A percentile compares a stretch with the other conserved stretches of the same genome.
Conservation (phyloP, 2,113 vertebrate species). For the Gasterosteus nipponicus region DNA sequence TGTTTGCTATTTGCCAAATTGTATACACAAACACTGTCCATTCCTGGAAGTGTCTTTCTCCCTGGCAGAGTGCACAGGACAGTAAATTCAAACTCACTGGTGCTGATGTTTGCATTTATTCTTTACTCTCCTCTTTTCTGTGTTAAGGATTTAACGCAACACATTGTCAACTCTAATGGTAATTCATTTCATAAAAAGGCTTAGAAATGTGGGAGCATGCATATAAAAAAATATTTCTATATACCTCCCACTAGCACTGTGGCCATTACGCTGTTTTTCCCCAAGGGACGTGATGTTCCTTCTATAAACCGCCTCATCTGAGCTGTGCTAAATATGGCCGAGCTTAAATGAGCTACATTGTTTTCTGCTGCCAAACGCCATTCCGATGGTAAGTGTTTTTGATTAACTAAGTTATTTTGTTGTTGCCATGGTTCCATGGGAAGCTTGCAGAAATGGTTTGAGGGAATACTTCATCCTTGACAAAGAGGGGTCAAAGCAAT, state of each 20-base stretch:
- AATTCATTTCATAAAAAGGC: slow-evolving; percentile 43
- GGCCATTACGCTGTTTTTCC: slow-evolving; percentile 8
- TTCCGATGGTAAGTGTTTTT: slow-evolving; percentile 64
- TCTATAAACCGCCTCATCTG: slow-evolving; percentile 43
- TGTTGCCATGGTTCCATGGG: slow-evolving; percentile 44
- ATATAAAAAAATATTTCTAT: slow-evolving; percentile 1
- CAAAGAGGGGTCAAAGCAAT: slow-evolving; percentile 66
- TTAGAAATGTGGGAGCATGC: slow-evolving; percentile 4
- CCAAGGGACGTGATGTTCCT: slow-evolving; percentile 19
- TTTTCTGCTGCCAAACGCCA: slow-evolving; percentile 65
- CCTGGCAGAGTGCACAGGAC: slow-evolving; percentile 40
- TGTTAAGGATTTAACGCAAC: slow-evolving; percentile 53
- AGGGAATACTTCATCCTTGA: slow-evolving; percentile 46
- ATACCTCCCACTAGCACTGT: slow-evolving; percentile 1
- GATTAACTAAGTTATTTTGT: slow-evolving; percentile 68
- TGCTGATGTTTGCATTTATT: slow-evolving; percentile 49
- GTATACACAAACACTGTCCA: slow-evolving; percentile 37
- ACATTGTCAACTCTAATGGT: slow-evolving; percentile 47
- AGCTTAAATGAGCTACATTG: slow-evolving; percentile 43
- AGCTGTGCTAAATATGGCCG: slow-evolving; percentile 54
- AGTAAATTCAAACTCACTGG: background rate
- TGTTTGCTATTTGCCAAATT: slow-evolving; percentile 41
- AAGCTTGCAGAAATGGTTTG: slow-evolving; percentile 41
- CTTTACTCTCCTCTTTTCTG: slow-evolving; percentile 9
- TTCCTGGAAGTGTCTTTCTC: slow-evolving; percentile 26